Conservation (phyloP, 2,113 vertebrate species). For the Varanus komodoensis region DNA sequence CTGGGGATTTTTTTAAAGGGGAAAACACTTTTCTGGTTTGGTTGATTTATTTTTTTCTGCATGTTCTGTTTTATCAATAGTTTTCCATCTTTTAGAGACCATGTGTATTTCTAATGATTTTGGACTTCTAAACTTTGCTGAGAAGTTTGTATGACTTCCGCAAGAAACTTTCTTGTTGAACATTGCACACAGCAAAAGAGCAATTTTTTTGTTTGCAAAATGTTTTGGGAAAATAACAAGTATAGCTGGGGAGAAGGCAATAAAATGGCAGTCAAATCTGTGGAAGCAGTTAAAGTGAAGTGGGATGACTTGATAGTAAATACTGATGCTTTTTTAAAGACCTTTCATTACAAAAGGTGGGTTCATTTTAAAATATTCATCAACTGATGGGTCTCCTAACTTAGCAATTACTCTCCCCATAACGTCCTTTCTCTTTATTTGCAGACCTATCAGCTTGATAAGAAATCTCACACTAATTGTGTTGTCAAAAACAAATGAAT, state of each 20-base stretch:
- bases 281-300: background rate
- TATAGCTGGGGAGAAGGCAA: background rate
- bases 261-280: background rate
- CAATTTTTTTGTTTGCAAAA: background rate
- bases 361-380: slow-evolving; percentile 1
- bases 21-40: background rate
- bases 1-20: background rate
- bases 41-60: background rate
- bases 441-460: slow-evolving; percentile 1
- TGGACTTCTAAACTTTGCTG: background rate
- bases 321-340: background rate
- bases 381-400: background rate
- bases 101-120: background rate
- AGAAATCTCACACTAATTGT: slow-evolving; percentile 35
- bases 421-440: background rate
- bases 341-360: background rate
- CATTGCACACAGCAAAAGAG: background rate
- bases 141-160: background rate
- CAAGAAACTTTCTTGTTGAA: background rate
- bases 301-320: background rate
- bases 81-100: background rate
- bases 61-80: background rate
- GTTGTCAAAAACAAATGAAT: background rate
- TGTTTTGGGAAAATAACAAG: background rate
- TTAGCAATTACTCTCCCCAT: background rate